These are phyloP conservation scores for Allygus modestus DNA, from an alignment of 2,888 invertebrate species.

Conservation along the genomic window DNA sequence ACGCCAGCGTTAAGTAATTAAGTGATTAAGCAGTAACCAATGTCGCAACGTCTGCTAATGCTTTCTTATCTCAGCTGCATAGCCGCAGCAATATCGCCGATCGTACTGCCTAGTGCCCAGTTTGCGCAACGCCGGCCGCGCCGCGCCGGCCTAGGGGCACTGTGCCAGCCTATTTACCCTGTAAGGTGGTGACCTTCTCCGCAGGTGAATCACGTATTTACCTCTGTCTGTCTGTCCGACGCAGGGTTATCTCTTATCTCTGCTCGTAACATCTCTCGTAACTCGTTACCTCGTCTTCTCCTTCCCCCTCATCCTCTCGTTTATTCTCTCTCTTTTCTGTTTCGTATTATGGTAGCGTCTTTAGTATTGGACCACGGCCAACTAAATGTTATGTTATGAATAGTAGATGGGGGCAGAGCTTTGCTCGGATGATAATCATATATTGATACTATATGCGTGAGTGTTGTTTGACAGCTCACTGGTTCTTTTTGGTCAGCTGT, in stretches of 20 bases:
- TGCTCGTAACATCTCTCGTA: constrained; percentile 12
- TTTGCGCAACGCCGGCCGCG: not conserved
- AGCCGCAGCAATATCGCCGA: not conserved
- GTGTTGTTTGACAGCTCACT: no score
- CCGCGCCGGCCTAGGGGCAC: not conserved
- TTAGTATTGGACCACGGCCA: no score
- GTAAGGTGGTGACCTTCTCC: constrained; percentile 43
- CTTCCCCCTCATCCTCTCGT: no score
- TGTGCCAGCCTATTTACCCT: constrained; percentile 44
- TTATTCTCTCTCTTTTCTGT: no score
- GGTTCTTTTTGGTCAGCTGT: no score
- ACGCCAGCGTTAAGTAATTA: no score
- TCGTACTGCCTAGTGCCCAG: not conserved
- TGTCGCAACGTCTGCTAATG: not conserved
- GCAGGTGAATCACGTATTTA: constrained; percentile 50
- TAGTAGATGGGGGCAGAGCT: no score
- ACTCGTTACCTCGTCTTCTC: not conserved
- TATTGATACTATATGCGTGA: no score
- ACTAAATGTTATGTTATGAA: no score
- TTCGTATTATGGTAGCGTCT: no score
- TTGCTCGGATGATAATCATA: no score
- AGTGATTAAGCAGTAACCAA: no score
- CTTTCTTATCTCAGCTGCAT: not conserved
- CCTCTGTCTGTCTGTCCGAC: not conserved
- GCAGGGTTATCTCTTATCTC: not conserved